A percentile compares a stretch with the other conserved stretches of the same genome.
phyloP scores from a whole-genome alignment of 1,140 invertebrate genomes.

The Diprion similis region DNA sequence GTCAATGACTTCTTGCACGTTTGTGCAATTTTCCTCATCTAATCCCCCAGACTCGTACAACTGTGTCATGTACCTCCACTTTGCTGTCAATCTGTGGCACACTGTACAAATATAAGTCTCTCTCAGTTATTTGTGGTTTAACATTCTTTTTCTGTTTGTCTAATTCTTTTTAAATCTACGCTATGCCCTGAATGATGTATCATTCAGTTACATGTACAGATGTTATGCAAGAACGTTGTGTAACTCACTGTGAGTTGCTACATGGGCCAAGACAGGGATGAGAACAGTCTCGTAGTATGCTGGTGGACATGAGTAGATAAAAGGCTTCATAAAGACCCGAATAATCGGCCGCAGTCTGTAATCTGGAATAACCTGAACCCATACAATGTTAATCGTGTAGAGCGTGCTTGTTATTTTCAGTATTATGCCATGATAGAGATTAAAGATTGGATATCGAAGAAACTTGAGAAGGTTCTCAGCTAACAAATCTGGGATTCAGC shows the following conservation, averaged over 20 bases:
- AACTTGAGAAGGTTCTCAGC: too few species aligned
- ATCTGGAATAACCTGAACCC: conserved; percentile 75
- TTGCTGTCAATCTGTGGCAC: conserved; percentile 74
- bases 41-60: conserved; percentile 76
- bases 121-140: not conserved
- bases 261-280: conserved; percentile 77
- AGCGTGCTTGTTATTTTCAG: too few species aligned
- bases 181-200: not conserved
- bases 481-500: too few species aligned
- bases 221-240: not conserved
- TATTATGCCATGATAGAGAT: too few species aligned
- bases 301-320: conserved; percentile 83
- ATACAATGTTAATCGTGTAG: too few species aligned
- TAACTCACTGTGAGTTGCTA: conserved; percentile 78
- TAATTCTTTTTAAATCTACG: not conserved
- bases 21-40: conserved; percentile 80
- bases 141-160: not conserved
- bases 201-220: not conserved
- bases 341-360: conserved; percentile 83
- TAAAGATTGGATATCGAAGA: too few species aligned
- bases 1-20: conserved; percentile 87
- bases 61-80: conserved; percentile 80
- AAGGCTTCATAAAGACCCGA: conserved; percentile 84
- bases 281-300: conserved; percentile 77
- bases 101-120: conserved; percentile 59